Base-by-base conservation (phyloP, 2,888 invertebrate species). In the Smittia sp. region DNA sequence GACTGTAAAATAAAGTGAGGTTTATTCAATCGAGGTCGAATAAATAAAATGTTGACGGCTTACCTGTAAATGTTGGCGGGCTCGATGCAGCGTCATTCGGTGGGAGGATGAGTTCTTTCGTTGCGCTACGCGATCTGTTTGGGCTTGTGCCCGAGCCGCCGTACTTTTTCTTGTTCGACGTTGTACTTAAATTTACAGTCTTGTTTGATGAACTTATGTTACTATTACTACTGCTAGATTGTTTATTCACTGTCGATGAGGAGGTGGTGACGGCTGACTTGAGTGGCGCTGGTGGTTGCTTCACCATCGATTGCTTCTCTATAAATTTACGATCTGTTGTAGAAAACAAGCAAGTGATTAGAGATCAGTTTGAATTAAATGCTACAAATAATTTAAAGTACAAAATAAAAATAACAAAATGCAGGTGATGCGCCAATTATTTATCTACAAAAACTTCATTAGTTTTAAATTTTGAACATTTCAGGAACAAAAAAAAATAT, bases 71-170 rank as follows among this genome's bases (percentile, higher is more conserved):
- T 20, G 58, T 58, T 7, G 97, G 97, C 77, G 88, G 86, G 80
- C 91, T 92, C 93, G 95, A 95, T 32, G 90, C 84, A 7, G 92
- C 88, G 83, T 95, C 95, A 76, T 92, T 90, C 24, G 94, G 91
- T 0, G 94, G 93, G 77, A 93, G 84, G 78, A 91, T 89, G 76
- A 96, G 84, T 84, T 96, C 95, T 84, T 94, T 94, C 1, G 95
- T 96, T 38, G 94, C 88, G 80, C 92, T 94, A 78, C 95, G 88
- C 32, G 95, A 95, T 81, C 95, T 85, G 25, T 73, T 73, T 0
- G 93, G 92, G 74, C 93, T 89, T 90, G 93, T 76, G 90, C 85
- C 81, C 85, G 88, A 54, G 76, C 85, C 84, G 73, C 89, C 90
- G 80, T 91, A 91, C 78, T 88, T 89, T 79, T 87, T 88, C 77